Evolutionary conservation across 2,888 invertebrate species (phyloP).

Genomic region (Griposia aprilina): DNA sequence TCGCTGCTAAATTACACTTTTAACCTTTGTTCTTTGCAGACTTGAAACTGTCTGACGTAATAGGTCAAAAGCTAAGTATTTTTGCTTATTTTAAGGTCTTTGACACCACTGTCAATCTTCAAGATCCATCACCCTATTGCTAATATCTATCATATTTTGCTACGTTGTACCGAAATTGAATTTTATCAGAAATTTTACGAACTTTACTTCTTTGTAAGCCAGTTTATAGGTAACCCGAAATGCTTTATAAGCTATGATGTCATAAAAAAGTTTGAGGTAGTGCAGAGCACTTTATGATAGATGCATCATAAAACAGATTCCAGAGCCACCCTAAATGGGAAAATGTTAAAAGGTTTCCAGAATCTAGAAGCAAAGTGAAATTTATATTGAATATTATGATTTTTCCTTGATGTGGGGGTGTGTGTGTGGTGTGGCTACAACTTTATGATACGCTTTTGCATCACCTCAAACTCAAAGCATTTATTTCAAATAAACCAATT

Average conservation of each 20-base stretch:
- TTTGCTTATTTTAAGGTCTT: background rate
- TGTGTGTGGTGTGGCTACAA: background rate
- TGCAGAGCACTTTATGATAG: background rate
- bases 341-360: background rate
- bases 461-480: too few relatives aligned
- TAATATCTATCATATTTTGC: background rate
- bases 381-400: background rate
- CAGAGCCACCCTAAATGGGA: background rate
- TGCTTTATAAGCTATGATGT: background rate
- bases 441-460: background rate
- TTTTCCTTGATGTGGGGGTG: background rate
- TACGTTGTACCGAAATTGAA: background rate
- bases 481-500: too few relatives aligned
- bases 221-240: background rate
- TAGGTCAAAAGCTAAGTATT: background rate
- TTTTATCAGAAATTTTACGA: slow-evolving; percentile 7
- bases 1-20: background rate
- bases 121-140: background rate
- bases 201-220: background rate
- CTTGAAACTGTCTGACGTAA: background rate
- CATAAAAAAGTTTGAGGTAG: background rate
- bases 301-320: background rate
- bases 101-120: background rate
- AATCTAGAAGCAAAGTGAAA: background rate
- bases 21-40: background rate